These are phyloP conservation scores for Peribatodes rhomboidaria DNA, from an alignment of 2,888 invertebrate genomes.

Conservation along the genomic window DNA sequence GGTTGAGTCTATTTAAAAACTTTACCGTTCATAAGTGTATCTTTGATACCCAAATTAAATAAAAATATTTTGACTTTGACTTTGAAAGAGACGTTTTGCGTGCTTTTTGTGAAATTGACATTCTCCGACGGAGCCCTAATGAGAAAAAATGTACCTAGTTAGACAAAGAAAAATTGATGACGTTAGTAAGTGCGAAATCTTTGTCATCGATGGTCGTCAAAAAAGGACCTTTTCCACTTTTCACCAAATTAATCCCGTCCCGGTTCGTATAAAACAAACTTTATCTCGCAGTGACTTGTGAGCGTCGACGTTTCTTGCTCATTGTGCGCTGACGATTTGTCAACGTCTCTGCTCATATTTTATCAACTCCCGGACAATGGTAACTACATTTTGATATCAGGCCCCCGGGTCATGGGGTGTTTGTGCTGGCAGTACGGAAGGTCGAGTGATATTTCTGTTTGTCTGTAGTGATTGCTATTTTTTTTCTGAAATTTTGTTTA, in stretches of 20 bases:
- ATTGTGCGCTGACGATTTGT: conserved; percentile 69
- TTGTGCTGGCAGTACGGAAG: conserved; percentile 10
- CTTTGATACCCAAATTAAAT: no score
- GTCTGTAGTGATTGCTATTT: no score
- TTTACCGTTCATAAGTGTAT: no score
- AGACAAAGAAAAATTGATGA: not conserved
- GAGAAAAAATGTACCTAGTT: not conserved
- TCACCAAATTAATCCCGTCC: conserved; percentile 26
- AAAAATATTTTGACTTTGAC: no score
- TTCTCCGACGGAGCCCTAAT: no score
- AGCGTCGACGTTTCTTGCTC: conserved; percentile 38
- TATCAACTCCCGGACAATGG: conserved; percentile 81
- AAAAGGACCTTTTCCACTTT: conserved; percentile 16
- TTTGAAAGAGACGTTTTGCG: no score
- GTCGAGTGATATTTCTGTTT: not conserved
- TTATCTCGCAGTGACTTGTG: conserved; percentile 43
- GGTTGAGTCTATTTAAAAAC: no score
- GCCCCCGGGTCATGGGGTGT: conserved; percentile 43
- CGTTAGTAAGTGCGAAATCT: not conserved
- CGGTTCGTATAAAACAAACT: conserved; percentile 37
- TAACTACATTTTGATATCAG: conserved; percentile 84
- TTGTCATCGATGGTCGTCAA: not conserved
- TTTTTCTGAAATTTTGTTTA: no score
- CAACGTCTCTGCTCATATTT: conserved; percentile 83
- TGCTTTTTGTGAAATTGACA: no score